Percentiles rank a stretch among this genome's conserved stretches.
phyloP scores from a whole-genome alignment of 2,888 invertebrate species.

The Diaperis boleti region DNA sequence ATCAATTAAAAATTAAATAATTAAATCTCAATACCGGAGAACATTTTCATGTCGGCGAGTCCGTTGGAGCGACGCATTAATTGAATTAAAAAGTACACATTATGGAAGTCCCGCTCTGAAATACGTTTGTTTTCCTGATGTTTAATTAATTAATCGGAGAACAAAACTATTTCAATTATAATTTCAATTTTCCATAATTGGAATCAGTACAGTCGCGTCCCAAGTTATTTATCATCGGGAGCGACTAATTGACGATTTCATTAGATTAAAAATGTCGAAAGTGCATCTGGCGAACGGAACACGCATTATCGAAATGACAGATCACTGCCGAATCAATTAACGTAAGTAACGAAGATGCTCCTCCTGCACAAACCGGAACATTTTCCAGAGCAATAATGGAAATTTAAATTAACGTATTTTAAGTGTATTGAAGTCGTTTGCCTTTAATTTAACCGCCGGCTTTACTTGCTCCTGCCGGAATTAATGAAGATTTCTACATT shows the following conservation, averaged over 20 bases:
- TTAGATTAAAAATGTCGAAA: slow-evolving; percentile 61
- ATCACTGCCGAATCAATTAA: slow-evolving; percentile 59
- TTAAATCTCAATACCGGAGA: slow-evolving; percentile 32
- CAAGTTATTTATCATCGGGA: slow-evolving; percentile 54
- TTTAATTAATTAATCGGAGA: slow-evolving; percentile 49
- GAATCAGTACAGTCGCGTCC: slow-evolving; percentile 51
- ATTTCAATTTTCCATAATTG: slow-evolving; percentile 61
- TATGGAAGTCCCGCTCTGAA: slow-evolving; percentile 30
- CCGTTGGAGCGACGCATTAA: slow-evolving; percentile 32
- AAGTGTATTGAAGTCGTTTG: neutral
- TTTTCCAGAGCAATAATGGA: slow-evolving; percentile 8
- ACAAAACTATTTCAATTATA: slow-evolving; percentile 60
- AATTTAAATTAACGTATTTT: slow-evolving; percentile 3
- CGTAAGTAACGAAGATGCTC: slow-evolving; percentile 51
- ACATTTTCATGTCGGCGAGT: slow-evolving; percentile 27
- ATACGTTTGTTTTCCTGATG: slow-evolving; percentile 43
- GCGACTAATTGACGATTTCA: slow-evolving; percentile 61
- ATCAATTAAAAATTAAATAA: slow-evolving; percentile 38
- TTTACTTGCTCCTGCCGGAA: neutral
- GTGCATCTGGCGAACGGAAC: slow-evolving; percentile 59
- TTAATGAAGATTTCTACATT: too few species aligned
- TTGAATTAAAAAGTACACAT: slow-evolving; percentile 36
- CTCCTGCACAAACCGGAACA: slow-evolving; percentile 8
- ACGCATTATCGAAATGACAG: slow-evolving; percentile 60
- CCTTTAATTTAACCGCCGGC: neutral